Evolutionary conservation across 2,888 invertebrate species (phyloP).

Genomic region (Archips xylosteana): DNA sequence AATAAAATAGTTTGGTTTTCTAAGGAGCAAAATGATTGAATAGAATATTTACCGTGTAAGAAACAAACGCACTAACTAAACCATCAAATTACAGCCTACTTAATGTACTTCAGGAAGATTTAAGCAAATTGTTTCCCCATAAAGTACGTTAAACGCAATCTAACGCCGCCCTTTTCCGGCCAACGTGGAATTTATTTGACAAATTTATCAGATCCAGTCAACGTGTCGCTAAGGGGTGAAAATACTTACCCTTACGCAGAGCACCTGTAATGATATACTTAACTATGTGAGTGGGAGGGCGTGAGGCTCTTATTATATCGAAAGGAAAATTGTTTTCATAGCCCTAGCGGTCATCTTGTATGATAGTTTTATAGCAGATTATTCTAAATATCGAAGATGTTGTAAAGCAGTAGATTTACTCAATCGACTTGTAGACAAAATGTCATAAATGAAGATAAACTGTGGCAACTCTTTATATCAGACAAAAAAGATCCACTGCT

Average conservation of each 20-base stretch:
- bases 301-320: background rate
- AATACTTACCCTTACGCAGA: conserved; percentile 14
- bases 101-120: conserved; percentile 34
- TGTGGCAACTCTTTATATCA: too few species aligned
- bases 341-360: background rate
- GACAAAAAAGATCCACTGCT: too few species aligned
- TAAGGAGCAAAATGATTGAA: too few species aligned
- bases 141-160: conserved; percentile 31
- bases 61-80: conserved; percentile 18
- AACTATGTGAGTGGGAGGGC: conserved; percentile 8
- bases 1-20: too few species aligned
- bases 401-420: background rate
- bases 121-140: conserved; percentile 37
- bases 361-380: background rate
- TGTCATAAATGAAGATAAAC: background rate
- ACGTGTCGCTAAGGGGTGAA: conserved; percentile 32
- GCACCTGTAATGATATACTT: conserved; percentile 21
- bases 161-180: conserved; percentile 31
- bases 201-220: conserved; percentile 39
- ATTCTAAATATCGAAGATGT: background rate
- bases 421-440: background rate
- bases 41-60: too few species aligned
- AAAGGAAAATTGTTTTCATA: conserved; percentile 15
- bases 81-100: conserved; percentile 27
- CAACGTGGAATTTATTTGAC: conserved; percentile 34